These are phyloP conservation scores for Platorchestia sp. DNA, from an alignment of 1,140 invertebrate species.

Conservation along the genomic window DNA sequence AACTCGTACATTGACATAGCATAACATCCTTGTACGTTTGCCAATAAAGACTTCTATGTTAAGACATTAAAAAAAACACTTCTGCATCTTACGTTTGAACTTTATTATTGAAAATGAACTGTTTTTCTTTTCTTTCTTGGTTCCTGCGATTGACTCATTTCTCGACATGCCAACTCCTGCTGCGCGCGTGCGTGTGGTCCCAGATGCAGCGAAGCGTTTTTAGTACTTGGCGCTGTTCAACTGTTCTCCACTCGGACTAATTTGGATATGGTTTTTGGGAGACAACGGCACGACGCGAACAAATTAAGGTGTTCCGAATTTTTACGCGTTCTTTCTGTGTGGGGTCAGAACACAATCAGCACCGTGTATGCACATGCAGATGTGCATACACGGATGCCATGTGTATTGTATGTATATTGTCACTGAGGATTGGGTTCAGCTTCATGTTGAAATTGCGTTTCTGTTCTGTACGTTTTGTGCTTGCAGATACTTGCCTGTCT, in stretches of 20 bases:
- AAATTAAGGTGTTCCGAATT: neutral
- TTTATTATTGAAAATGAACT: too few species aligned
- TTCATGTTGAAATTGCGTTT: neutral
- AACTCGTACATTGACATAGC: too few species aligned
- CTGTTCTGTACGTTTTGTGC: neutral
- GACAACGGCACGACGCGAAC: neutral
- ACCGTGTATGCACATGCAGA: neutral
- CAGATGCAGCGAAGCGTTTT: neutral
- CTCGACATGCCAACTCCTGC: neutral
- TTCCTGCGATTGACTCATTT: neutral
- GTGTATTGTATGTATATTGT: too few species aligned
- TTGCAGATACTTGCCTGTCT: neutral
- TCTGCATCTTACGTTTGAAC: too few species aligned
- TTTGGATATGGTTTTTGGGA: neutral
- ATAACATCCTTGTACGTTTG: too few species aligned
- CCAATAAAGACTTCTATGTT: too few species aligned
- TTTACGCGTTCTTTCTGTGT: neutral
- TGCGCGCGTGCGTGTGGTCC: neutral
- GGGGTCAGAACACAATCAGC: neutral
- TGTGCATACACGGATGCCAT: neutral
- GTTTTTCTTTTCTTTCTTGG: too few species aligned
- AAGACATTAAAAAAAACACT: too few species aligned
- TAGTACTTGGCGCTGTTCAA: neutral
- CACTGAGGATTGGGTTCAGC: neutral
- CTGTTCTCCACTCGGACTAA: neutral